Conservation (phyloP, 2,113 vertebrate species). For the Junco hyemalis region DNA sequence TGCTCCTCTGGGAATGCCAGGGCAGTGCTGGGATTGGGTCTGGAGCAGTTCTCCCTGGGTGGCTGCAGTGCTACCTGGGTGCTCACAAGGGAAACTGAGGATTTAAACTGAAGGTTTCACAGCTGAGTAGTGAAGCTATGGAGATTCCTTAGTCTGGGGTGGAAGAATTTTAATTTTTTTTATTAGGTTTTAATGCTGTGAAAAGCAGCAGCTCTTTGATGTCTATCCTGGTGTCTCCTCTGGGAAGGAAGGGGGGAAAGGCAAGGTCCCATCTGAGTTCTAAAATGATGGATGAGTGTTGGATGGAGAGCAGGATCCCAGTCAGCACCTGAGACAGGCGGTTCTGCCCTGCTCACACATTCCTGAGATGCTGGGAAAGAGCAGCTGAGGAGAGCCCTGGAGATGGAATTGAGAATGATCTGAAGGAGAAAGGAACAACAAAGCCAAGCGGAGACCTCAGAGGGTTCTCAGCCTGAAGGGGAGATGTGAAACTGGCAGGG, state of each 20-base stretch:
- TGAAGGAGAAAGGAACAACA: not conserved
- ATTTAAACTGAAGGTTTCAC: not conserved
- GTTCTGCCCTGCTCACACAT: not conserved
- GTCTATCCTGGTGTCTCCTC: not conserved
- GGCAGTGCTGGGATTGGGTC: not conserved
- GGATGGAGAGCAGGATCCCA: not conserved
- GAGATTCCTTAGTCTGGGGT: not conserved
- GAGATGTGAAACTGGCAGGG: not conserved
- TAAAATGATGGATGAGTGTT: not conserved
- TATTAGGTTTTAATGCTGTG: not conserved
- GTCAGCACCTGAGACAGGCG: not conserved
- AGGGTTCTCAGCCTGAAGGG: not conserved
- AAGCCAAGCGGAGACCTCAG: not conserved
- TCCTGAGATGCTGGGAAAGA: not conserved
- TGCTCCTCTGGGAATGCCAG: not conserved
- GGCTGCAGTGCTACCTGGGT: rapidly evolving
- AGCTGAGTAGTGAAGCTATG: rapidly evolving
- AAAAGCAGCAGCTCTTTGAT: not conserved
- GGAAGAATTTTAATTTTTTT: not conserved
- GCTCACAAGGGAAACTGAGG: not conserved
- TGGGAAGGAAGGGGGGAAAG: not conserved
- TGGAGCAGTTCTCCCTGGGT: rapidly evolving
- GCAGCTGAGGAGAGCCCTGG: not conserved
- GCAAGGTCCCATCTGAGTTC: not conserved
- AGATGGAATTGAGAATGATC: not conserved